Evolutionary conservation across 2,113 vertebrate genomes (phyloP), one percentile per base, ranked within the genome.

Genomic region (Datnioides undecimradiatus): DNA sequence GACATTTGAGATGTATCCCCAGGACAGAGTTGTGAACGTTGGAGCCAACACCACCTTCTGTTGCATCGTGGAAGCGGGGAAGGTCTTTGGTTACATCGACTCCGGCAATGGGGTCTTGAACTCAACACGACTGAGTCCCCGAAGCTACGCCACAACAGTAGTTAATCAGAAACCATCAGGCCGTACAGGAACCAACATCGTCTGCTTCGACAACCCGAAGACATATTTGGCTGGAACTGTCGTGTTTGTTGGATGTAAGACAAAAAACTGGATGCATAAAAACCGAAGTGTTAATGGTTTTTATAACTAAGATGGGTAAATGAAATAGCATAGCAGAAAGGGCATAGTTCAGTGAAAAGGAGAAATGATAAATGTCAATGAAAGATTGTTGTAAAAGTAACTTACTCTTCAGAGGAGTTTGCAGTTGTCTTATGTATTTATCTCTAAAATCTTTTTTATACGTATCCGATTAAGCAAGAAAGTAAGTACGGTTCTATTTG

Each of bases 211-310:
- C 7, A 7, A 13, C 0, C 0, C 0, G 0, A 0, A 0, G 1
- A 1, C 0, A 0, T 6, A 0, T 0, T 0, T 91, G 6, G 0
- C 1, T 0, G 95, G 95, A 36, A 0, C 93, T 0, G 91, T 93
- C 33, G 58, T 95, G 33, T 95, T 95, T 83, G 90, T 95, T 43
- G 94, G 93, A 90, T 93, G 95, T 95, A 90, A 95, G 95, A 79
- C n/a, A 1, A 76, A 29, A 17, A 29, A 48, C 5, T 65, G 2
- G 23, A 21, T 45, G 12, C 29, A 58, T 33, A 46, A 60, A 6
- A 59, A 11, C 25, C 59, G 10, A 14, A n/a, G 13, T 34, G 38
- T 62, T 62, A 76, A 74, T 55, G 10, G 8, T 29, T 46, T 13
- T 76, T 13, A 33, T 45, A 21, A 54, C 12, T 25, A 23, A 41